Evolutionary conservation across 2,888 invertebrate genomes (phyloP).

Genomic region (Lithosia quadra): DNA sequence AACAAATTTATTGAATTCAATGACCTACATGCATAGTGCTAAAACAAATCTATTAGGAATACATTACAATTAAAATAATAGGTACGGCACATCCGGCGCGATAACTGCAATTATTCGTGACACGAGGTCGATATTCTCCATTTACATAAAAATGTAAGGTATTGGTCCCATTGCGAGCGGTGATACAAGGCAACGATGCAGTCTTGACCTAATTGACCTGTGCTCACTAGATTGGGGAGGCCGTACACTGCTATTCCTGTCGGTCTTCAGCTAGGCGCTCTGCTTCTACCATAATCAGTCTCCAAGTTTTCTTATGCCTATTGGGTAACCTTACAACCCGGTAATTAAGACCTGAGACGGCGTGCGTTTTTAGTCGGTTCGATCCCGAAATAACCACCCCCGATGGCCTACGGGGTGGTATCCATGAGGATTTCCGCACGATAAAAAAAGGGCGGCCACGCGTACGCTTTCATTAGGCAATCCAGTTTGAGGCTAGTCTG

Average conservation of each 20-base stretch:
- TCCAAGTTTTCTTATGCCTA: too few relatives aligned
- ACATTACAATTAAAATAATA: conserved; percentile 1
- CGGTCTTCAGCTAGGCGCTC: too few relatives aligned
- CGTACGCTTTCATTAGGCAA: too few relatives aligned
- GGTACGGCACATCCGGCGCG: conserved; percentile 24
- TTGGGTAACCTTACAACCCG: too few relatives aligned
- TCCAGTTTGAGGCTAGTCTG: too few relatives aligned
- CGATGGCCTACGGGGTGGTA: too few relatives aligned
- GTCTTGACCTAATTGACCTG: background rate
- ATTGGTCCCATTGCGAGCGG: conserved; percentile 31
- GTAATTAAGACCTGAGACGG: too few relatives aligned
- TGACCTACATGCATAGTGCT: conserved; percentile 41
- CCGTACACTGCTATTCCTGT: background rate
- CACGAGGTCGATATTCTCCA: conserved; percentile 52
- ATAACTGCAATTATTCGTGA: conserved; percentile 26
- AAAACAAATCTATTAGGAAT: conserved; percentile 31
- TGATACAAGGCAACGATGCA: conserved; percentile 5
- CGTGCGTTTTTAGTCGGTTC: too few relatives aligned
- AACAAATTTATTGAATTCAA: conserved; percentile 27
- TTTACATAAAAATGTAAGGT: conserved; percentile 44
- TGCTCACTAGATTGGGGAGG: background rate
- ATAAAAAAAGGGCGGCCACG: too few relatives aligned
- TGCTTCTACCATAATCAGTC: too few relatives aligned
- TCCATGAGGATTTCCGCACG: too few relatives aligned
- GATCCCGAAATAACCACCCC: too few relatives aligned